These are phyloP conservation scores for Hymenochirus boettgeri DNA, from an alignment of 2,113 vertebrate species.

Conservation along the genomic window DNA sequence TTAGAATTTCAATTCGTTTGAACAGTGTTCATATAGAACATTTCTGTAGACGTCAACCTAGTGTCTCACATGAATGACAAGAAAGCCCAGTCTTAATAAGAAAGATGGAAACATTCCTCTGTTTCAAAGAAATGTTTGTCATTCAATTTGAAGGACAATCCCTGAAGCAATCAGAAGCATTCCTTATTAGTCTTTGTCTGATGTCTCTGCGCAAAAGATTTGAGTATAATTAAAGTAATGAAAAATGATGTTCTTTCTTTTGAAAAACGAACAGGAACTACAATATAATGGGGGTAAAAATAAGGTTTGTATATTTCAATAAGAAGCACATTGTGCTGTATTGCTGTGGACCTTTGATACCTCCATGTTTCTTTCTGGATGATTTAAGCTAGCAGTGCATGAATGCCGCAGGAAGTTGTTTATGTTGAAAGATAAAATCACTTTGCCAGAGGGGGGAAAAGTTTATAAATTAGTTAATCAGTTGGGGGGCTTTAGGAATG, in stretches of 20 bases:
- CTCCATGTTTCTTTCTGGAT: no score
- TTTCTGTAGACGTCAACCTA: not conserved
- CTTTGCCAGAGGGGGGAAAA: no score
- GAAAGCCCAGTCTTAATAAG: not conserved
- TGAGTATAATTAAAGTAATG: conserved; percentile 3
- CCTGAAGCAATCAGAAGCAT: not conserved
- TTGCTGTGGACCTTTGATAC: no score
- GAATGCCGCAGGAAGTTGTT: no score
- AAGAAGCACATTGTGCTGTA: no score
- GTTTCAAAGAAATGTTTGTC: not conserved
- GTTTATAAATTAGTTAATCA: no score
- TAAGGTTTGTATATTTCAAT: no score
- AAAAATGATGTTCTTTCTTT: not conserved
- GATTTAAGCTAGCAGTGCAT: no score
- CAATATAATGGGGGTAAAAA: no score
- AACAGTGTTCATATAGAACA: not conserved
- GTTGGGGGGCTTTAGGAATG: no score
- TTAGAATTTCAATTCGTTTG: conserved; percentile 2
- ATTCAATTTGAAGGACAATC: conserved; percentile 15
- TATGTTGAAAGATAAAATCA: no score
- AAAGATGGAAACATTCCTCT: not conserved
- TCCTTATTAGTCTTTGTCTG: not conserved
- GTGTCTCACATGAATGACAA: not conserved
- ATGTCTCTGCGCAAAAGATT: not conserved
- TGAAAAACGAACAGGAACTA: no score